Conservation (phyloP, 2,888 invertebrate species). For the Rhamphomyia laevipes region DNA sequence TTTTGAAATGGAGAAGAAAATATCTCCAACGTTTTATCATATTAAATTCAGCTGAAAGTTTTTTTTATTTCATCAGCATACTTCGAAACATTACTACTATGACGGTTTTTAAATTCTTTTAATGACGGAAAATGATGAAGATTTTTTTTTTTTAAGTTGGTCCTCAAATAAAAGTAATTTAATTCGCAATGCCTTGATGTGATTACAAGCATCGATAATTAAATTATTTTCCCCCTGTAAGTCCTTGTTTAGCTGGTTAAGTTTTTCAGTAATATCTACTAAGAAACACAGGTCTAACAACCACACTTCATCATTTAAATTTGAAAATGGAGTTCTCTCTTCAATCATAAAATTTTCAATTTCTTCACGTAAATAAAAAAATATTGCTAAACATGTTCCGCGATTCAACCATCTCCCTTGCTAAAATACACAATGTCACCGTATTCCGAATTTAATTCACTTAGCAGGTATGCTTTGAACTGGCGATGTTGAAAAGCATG, state of each 20-base stretch:
- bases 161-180: no score
- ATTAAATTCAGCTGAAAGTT: conserved; percentile 3
- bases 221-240: no score
- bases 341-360: conserved; percentile 4
- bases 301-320: no score
- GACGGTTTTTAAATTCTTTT: neutral
- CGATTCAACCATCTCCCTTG: conserved; percentile 7
- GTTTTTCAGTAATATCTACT: no score
- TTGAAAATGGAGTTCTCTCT: neutral
- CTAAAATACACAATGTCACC: conserved; percentile 5
- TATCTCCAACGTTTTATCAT: conserved; percentile 2
- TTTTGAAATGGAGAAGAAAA: neutral
- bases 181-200: no score
- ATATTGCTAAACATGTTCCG: conserved; percentile 5
- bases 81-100: neutral
- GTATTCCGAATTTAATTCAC: conserved; percentile 3
- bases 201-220: no score
- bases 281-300: no score
- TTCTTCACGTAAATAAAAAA: conserved; percentile 7
- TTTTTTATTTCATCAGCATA: conserved; percentile 1
- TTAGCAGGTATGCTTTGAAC: neutral
- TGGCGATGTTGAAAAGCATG: neutral
- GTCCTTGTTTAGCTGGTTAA: no score
- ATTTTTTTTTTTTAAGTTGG: no score
- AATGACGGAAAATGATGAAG: no score